Base-by-base conservation (phyloP, 2,797 vertebrate species). In the Esox lucius region DNA sequence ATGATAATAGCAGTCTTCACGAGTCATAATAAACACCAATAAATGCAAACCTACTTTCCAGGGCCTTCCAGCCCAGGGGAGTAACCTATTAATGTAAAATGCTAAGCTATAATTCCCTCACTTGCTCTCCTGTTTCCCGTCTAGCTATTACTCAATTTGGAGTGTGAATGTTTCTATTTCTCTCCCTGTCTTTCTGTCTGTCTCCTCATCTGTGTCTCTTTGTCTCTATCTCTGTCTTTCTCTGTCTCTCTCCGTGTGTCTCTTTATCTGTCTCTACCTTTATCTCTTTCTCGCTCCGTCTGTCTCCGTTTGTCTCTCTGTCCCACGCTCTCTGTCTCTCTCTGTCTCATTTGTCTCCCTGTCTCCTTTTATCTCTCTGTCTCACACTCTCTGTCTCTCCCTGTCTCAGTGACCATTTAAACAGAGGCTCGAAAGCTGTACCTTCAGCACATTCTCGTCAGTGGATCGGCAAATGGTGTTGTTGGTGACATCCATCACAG, bases 361-460 rank as follows among this genome's bases (percentile, higher is more conserved):
- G 22, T 35, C 31, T 15, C 59, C 9, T 17, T 46, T 35, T 67
- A 42, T 26, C 24, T 42, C 73, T 68, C 19, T 24, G 19, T 22
- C 53, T 24, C 16, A n/a, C 62, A 67, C 26, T 33, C 16, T 68
- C 64, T 74, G 72, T 74, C 48, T 68, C 33, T 31, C 11, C 39
- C 1, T 28, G 28, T 76, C 64, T 26, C 49, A 22, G 31, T 56
- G 76, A 68, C 72, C 70, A 75, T 61, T 76, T 48, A 82, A 71
- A 85, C 75, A 33, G 31, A 72, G 83, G 84, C 83, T 87, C 85
- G 13, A n/a, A 24, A 48, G 68, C 35, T 13, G 91, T 84, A 98
- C 97, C 85, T 98, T 96, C 72, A 98, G 78, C 15, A 95, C 91
- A 0, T 96, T 95, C 71, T 95, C 94, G 1, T 96, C 94, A 0